These are phyloP conservation scores for Archivesica marissinica DNA, from an alignment of 1,140 invertebrate genomes.

Conservation along the genomic window DNA sequence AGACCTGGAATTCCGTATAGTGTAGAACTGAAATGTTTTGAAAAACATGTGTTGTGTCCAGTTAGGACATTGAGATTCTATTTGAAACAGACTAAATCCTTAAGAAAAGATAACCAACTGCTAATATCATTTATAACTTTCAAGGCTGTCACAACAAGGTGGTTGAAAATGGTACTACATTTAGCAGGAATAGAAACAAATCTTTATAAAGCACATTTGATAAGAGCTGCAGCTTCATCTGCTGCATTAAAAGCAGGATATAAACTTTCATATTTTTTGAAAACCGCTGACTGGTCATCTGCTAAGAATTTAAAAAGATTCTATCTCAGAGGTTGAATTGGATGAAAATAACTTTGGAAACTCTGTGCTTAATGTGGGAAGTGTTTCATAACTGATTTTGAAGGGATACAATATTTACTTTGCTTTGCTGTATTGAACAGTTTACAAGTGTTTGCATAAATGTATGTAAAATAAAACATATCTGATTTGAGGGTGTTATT, in stretches of 20 bases:
- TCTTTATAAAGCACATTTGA: slow-evolving; percentile 8
- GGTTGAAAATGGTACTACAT: not conserved
- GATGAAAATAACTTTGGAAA: too few species aligned
- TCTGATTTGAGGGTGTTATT: too few species aligned
- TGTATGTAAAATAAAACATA: too few species aligned
- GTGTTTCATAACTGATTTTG: too few species aligned
- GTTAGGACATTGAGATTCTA: not conserved
- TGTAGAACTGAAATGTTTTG: not conserved
- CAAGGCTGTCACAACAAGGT: slow-evolving; percentile 18
- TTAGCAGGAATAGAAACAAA: slow-evolving; percentile 2
- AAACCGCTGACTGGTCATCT: slow-evolving; percentile 40
- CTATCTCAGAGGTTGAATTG: not conserved
- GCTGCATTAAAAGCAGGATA: slow-evolving; percentile 18
- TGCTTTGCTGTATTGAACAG: not conserved
- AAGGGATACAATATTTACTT: too few species aligned
- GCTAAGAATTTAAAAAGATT: not conserved
- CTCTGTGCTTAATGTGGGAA: too few species aligned
- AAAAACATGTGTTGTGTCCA: not conserved
- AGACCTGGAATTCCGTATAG: not conserved
- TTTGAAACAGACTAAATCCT: not conserved
- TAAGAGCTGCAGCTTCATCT: slow-evolving; percentile 11
- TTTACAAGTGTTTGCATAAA: not conserved
- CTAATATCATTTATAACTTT: slow-evolving; percentile 21
- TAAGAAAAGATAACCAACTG: slow-evolving; percentile 14
- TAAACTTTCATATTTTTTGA: not conserved